Base-by-base conservation (phyloP, 2,888 invertebrate species). In the Megastigmus dorsalis region DNA sequence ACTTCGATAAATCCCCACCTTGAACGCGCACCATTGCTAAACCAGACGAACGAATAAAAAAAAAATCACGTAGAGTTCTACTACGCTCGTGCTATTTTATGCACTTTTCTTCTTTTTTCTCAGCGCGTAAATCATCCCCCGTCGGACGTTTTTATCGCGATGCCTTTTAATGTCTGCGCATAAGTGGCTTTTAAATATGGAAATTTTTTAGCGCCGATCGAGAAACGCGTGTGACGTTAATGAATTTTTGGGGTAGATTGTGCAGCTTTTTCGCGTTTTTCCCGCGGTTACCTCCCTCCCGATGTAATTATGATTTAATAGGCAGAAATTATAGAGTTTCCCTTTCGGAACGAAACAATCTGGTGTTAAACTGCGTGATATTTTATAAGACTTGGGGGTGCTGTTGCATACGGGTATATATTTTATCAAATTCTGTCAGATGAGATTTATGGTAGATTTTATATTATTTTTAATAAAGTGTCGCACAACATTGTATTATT, bases 181-280 rank as follows among this genome's bases (percentile, higher is more conserved):
- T 33, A 52, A 15, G 4, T 10, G 38, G 45, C 66, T 28, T 30
- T 66, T 66, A 55, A 66, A 55, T 54, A 66, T 66, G 66, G 43
- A 52, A 48, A 67, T 57, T 65, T 18, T 2, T 30, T 26, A 7
- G 10, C n/a, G 4, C 13, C 28, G 54, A 36, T 54, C 54, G 54
- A n/a, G 1, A 43, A 7, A 9, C 36, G 18, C 52, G 50, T 52
- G 52, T 33, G 23, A 41, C n/a, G 69, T 15, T 60, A 52, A 69
- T 69, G 50, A 69, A 69, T 60, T 52, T 69, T 69, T 60, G 30
- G 60, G 30, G 10, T n/a, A 69, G 52, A 69, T 69, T 15, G 48
- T 43, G 1, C 20, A n/a, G n/a, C 7, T 13, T 55, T 57, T 57
- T 57, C 23, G 36, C 13, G 6, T 43, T 50, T 9, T 43, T 33